Evolutionary conservation across 2,888 invertebrate genomes (phyloP), one percentile per base, ranked within the genome.

Genomic region (Calameuta idolon): DNA sequence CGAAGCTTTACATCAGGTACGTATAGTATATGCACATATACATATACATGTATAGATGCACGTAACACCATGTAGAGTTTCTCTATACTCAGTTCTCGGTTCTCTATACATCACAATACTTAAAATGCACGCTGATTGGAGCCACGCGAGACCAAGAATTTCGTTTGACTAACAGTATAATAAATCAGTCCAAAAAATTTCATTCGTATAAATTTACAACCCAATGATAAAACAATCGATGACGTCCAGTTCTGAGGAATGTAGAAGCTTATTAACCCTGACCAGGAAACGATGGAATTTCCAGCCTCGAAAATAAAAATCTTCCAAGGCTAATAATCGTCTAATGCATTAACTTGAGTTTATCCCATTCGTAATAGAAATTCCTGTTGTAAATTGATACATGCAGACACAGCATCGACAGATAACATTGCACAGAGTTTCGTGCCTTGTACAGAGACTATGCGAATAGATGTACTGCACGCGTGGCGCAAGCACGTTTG

Each of bases 301-400:
- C 23, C 23, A 55, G 9, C 2, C 9, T 55, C 23, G 23, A 1
- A 0, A 55, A 23, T 23, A 23, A 55, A 9, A 55, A 55, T 55
- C 23, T 23, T 55, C 23, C 23, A 55, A 55, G 23, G 23, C 55
- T 55, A 55, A 55, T 55, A 23, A 23, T 23, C 23, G 55, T 55
- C 55, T 55, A 9, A 55, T 55, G 23, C 9, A 23, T 55, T 23
- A 9, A 71, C 71, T 71, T 34, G 71, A 71, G 71, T 12, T 31
- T 71, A 30, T 71, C 31, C 31, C 12, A 34, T 31, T 71, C 33
- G 55, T 80, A 79, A 82, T 80, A 81, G 84, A 82, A 80, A 81
- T 75, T 79, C 78, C 40, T 79, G 30, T 77, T 75, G 75, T 80
- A 79, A 79, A 85, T 80, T 75, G 79, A 77, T 74, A 34, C 76